Evolutionary conservation across 23 tunicate species (phyloP), one percentile per base, ranked within the genome.

Genomic region (Halocynthia aurantium): DNA sequence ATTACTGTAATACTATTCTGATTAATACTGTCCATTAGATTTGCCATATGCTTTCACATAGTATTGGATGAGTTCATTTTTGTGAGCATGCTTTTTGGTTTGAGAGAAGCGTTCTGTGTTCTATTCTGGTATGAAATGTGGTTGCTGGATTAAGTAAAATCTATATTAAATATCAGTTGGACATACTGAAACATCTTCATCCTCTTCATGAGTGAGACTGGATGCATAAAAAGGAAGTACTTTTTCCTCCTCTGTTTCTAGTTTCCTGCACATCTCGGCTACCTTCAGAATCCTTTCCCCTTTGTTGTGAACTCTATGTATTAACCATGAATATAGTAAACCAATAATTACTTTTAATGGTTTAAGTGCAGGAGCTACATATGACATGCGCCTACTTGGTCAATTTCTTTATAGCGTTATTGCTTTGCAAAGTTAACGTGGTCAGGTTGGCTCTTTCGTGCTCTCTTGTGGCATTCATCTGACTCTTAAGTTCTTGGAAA

Each of bases 161-260:
- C 44, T 0, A 31, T 31, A 31, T 31, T 31, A 31, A 31, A 31
- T 31, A 31, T 31, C 44, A 31, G 44, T 31, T 65, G 17, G 31
- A 65, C 70, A 11, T 49, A 88, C 90, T 51, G 87, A 84, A 7
- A 94, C 83, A 65, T 88, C 95, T 52, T 88, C 95, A 52, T 88
- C 79, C 63, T 94, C 99, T 69, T 94, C 99, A 50, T 84, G 77
- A 10, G 99, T 80, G n/a, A 92, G 72, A 51, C 88, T 77, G 22
- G 88, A 70, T 19, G 92, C 98, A 73, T 82, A 92, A 78, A 84
- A 94, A 10, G 99, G 99, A 69, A 94, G 91, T 50, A 94, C 96
- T 81, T 94, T 88, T 62, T 94, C 99, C 61, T 94, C 99, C 75
- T 94, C 99, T 13, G 99, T 94, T 69, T 94, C 99, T 70, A 94